Percentiles rank a stretch among this genome's conserved stretches.
Evolutionary conservation across 2,113 vertebrate genomes (phyloP).

Genomic region (Trogon surrucura): DNA sequence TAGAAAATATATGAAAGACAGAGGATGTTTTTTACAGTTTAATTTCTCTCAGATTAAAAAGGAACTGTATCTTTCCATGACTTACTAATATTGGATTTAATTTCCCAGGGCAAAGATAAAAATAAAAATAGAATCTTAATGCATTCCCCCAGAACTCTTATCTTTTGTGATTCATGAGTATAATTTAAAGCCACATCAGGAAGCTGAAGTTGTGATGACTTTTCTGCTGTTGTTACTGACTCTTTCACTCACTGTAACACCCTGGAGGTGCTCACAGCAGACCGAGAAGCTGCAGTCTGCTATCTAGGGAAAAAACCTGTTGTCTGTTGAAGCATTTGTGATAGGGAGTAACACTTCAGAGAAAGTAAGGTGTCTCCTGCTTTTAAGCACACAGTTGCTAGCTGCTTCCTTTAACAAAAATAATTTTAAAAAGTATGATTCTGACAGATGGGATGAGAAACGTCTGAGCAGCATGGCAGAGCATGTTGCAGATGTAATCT

Average conservation of each 20-base stretch:
- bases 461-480: neutral
- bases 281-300: neutral
- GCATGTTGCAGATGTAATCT: neutral
- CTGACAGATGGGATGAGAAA: neutral
- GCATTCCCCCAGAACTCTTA: constrained; percentile 17
- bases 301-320: neutral
- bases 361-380: neutral
- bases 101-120: constrained; percentile 45
- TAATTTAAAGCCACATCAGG: constrained; percentile 25
- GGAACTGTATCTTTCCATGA: neutral
- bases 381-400: neutral
- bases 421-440: neutral
- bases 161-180: constrained; percentile 51
- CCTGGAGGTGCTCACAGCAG: neutral
- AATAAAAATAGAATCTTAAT: constrained; percentile 57
- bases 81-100: constrained; percentile 42
- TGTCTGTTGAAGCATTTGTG: neutral
- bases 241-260: neutral
- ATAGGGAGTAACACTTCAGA: neutral
- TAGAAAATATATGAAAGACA: neutral
- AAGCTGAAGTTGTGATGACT: constrained; percentile 13
- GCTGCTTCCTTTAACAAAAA: neutral
- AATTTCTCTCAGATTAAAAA: constrained; percentile 16
- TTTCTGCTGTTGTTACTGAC: neutral
- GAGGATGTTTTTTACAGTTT: neutral